A percentile compares a stretch with the other conserved stretches of the same genome.
Evolutionary conservation across 1,140 invertebrate species (phyloP).

Genomic region (Halesus radiatus): DNA sequence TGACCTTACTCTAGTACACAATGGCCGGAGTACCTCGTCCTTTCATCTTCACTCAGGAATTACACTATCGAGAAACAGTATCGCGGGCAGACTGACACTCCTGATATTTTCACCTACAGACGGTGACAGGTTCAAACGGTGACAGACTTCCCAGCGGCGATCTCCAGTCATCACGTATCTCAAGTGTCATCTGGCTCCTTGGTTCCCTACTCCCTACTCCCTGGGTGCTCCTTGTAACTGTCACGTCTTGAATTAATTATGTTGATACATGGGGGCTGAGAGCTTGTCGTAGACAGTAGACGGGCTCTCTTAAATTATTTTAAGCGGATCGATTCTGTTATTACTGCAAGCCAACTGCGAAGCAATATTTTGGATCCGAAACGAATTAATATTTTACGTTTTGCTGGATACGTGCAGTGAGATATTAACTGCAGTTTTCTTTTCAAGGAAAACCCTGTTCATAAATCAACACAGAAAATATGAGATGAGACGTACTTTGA

Average conservation of each 20-base stretch:
- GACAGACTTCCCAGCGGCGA: slow-evolving; percentile 19
- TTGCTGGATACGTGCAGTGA: background rate
- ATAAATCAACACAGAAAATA: too few relatives aligned
- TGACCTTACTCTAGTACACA: background rate
- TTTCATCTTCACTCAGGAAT: background rate
- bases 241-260: slow-evolving; percentile 40
- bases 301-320: background rate
- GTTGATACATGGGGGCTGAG: slow-evolving; percentile 2
- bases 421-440: too few relatives aligned
- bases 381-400: background rate
- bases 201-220: background rate
- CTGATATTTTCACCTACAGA: background rate
- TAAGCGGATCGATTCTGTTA: background rate
- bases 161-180: slow-evolving; percentile 34
- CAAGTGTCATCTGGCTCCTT: slow-evolving; percentile 31
- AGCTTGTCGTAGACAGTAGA: background rate
- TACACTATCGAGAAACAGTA: background rate
- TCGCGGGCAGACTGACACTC: background rate
- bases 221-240: slow-evolving; percentile 18
- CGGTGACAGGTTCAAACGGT: background rate
- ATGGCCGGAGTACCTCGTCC: background rate
- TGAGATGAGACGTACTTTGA: too few relatives aligned
- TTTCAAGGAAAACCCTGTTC: too few relatives aligned
- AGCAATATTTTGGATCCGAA: background rate
- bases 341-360: background rate